Percentiles rank a stretch among this genome's conserved stretches.
Evolutionary conservation across 2,888 invertebrate genomes (phyloP).

Genomic region (Deladenus siricidicola): DNA sequence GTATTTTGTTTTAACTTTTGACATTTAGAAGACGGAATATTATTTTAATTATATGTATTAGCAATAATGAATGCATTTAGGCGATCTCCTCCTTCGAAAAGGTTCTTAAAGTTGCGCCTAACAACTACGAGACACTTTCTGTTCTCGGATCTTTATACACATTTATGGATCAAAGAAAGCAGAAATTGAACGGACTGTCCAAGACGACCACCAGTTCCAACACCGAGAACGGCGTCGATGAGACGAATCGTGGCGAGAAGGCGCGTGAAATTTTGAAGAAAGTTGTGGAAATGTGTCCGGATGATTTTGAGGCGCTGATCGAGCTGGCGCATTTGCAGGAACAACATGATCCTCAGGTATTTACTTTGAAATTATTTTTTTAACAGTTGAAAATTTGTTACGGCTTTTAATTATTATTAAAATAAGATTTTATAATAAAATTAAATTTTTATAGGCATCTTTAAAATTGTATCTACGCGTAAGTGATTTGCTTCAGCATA

Average conservation of each 20-base stretch:
- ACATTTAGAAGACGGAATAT: background rate
- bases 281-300: constrained; percentile 85
- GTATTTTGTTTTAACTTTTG: too few species aligned
- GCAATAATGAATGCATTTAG: constrained; percentile 57
- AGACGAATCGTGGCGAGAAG: constrained; percentile 64
- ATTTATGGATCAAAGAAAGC: constrained; percentile 44
- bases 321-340: constrained; percentile 95
- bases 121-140: constrained; percentile 99
- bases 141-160: constrained; percentile 94
- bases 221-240: background rate
- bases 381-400: background rate
- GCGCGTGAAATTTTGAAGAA: constrained; percentile 85
- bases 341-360: constrained; percentile 71
- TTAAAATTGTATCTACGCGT: constrained; percentile 86
- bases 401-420: background rate
- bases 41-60: background rate
- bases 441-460: constrained; percentile 67
- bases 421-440: background rate
- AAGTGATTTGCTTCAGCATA: constrained; percentile 80
- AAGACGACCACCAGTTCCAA: background rate
- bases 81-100: constrained; percentile 97
- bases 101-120: constrained; percentile 89
- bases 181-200: constrained; percentile 9
- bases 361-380: background rate
- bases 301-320: constrained; percentile 89